Conservation (phyloP, 2,888 invertebrate genomes). For the Lepas anatifera region DNA sequence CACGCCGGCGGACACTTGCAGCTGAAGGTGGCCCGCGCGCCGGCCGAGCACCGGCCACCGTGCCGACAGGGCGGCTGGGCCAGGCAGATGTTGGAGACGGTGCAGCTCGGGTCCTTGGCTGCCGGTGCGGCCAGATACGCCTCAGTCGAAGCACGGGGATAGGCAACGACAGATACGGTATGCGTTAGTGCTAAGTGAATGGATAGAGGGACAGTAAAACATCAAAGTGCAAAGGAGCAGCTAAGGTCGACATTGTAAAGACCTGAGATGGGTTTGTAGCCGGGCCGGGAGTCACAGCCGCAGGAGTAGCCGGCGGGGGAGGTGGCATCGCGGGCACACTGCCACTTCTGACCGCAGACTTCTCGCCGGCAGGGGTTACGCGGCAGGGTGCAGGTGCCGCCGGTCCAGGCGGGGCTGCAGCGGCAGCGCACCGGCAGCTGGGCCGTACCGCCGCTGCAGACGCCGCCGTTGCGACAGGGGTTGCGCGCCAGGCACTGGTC, state of each 20-base stretch:
- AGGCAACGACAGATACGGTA: too few species aligned
- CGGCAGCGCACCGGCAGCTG: not conserved
- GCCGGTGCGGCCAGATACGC: not conserved
- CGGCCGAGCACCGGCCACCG: not conserved
- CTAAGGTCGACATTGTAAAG: too few species aligned
- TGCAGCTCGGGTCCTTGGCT: not conserved
- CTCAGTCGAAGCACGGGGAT: too few species aligned
- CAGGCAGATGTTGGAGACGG: not conserved
- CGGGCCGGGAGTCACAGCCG: not conserved
- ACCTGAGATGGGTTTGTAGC: not conserved
- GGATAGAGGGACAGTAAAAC: too few species aligned
- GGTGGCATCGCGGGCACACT: not conserved
- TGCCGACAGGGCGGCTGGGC: not conserved
- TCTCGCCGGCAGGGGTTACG: not conserved
- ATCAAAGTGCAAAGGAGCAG: too few species aligned
- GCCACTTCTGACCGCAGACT: not conserved
- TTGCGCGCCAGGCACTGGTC: not conserved
- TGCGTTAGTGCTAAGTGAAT: too few species aligned
- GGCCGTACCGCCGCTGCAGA: not conserved
- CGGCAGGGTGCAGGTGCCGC: not conserved
- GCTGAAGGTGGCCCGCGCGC: not conserved
- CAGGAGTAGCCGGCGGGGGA: not conserved
- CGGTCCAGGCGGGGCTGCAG: conserved; percentile 5
- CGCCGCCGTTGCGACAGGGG: conserved; percentile 3
- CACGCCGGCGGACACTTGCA: not conserved